A percentile compares a stretch with the other conserved stretches of the same genome.
phyloP scores from a whole-genome alignment of 2,113 vertebrate genomes.

The Cryptotis parvus region DNA sequence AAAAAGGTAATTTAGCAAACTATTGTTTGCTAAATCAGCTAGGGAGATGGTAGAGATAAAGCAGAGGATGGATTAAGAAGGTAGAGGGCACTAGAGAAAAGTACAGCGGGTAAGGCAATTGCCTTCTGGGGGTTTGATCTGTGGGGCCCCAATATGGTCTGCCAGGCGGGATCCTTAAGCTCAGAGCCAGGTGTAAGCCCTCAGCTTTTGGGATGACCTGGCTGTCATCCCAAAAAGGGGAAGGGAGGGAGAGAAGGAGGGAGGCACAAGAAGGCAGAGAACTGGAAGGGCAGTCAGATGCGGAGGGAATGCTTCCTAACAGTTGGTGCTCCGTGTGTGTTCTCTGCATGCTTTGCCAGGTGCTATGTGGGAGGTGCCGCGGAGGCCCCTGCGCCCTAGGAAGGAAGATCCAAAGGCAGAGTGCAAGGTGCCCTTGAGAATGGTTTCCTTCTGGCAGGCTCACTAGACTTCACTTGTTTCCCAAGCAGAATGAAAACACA shows the following conservation, averaged over 20 bases:
- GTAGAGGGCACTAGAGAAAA: too few species aligned
- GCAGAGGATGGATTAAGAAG: conserved; percentile 9
- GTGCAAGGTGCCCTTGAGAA: neutral
- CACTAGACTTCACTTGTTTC: neutral
- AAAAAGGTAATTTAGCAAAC: conserved; percentile 26
- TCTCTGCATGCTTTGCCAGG: neutral
- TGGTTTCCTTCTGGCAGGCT: neutral
- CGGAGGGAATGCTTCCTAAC: neutral
- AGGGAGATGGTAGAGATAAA: conserved; percentile 17
- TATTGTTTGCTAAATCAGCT: too few species aligned
- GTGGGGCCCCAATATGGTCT: too few species aligned
- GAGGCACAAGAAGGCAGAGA: too few species aligned
- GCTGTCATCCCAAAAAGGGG: too few species aligned
- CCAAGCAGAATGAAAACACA: neutral
- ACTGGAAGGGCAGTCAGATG: too few species aligned
- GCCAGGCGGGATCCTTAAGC: too few species aligned
- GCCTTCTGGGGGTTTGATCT: too few species aligned
- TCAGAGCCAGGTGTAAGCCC: too few species aligned
- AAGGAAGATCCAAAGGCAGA: conserved; percentile 14
- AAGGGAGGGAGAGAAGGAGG: too few species aligned
- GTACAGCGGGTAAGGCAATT: too few species aligned
- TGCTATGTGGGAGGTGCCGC: neutral
- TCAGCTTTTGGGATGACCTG: too few species aligned
- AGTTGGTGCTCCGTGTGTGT: neutral
- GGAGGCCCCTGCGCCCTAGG: neutral